These are phyloP conservation scores for Brachyptera risi DNA, from an alignment of 2,888 invertebrate genomes.

Conservation along the genomic window DNA sequence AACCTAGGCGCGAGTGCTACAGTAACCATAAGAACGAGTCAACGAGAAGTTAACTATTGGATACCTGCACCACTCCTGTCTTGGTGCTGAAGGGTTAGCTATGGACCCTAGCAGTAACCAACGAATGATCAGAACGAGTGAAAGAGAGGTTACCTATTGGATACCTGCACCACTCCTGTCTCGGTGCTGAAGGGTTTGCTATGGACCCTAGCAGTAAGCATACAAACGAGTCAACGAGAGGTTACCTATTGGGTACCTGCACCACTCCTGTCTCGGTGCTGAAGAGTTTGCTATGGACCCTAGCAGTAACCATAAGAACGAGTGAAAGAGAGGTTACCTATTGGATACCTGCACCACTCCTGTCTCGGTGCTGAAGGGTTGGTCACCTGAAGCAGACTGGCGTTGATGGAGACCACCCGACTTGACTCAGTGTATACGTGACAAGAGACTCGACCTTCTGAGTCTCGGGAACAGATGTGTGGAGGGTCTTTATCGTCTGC, in stretches of 20 bases:
- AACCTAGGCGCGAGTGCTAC: too few species aligned
- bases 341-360: conserved; percentile 30
- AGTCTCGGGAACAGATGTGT: conserved; percentile 27
- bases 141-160: background rate
- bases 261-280: conserved; percentile 23
- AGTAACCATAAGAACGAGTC: too few species aligned
- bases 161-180: conserved; percentile 29
- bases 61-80: conserved; percentile 29
- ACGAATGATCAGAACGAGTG: too few species aligned
- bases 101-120: too few species aligned
- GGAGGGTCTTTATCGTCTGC: background rate
- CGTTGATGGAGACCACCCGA: conserved; percentile 50
- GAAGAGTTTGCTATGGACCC: too few species aligned
- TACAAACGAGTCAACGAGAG: too few species aligned
- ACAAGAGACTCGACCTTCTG: conserved; percentile 46
- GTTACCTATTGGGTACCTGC: conserved; percentile 29
- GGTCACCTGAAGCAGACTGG: conserved; percentile 51
- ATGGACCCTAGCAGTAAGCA: too few species aligned
- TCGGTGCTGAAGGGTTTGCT: conserved; percentile 34
- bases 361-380: conserved; percentile 7
- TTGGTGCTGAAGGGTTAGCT: conserved; percentile 34
- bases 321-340: too few species aligned
- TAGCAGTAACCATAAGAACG: too few species aligned
- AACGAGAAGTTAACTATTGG: background rate
- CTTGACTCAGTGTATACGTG: conserved; percentile 59